Base-by-base conservation (phyloP, 2,113 vertebrate genomes). In the Aviceda subcristata region DNA sequence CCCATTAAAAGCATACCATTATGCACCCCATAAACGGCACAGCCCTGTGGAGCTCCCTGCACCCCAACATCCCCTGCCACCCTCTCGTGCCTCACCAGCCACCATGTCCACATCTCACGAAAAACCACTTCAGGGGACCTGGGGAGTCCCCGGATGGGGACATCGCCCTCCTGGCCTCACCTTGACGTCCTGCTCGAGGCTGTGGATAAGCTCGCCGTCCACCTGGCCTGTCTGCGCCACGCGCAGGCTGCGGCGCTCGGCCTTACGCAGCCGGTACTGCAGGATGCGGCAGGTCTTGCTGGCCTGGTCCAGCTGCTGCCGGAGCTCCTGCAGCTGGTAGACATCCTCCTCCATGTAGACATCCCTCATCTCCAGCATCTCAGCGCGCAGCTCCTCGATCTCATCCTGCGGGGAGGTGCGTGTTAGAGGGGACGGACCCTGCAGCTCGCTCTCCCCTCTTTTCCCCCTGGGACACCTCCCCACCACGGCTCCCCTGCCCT, bases 301-400 rank as follows among this genome's bases (percentile, higher is more conserved):
- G 72, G 99, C 99, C 98, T 99, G 99, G 94, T 99, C 99, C 95
- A 99, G 98, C 97, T 99, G 99, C 97, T 99, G 99, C 41, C 99
- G 97, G 71, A 99, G 98, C 91, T 99, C 99, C 98, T 99, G 99
- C 71, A 99, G 97, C 98, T 99, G 99, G 97, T 99, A 99, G 55
- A 99, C 99, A 0, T 99, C 99, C 72, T 99, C 99, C 97, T 99
- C 99, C 99, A 99, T 98, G 97, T 99, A 99, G 96, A 99, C 99
- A 11, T 99, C 99, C 64, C 99, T 98, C 99, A 99, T 99, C 98
- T 99, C 99, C 98, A 99, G 98, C 99, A 99, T 99, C 98, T 99
- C 99, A 0, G 99, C 99, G 3, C 99, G 98, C 87, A 99, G 97
- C 98, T 99, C 99, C 97, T 99, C 99, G 14, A 99, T 99, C 98